A percentile compares a stretch with the other conserved stretches of the same genome.
These are phyloP conservation scores for Aspiorhynchus laticeps DNA, from an alignment of 2,113 vertebrate species.

Conservation along the genomic window DNA sequence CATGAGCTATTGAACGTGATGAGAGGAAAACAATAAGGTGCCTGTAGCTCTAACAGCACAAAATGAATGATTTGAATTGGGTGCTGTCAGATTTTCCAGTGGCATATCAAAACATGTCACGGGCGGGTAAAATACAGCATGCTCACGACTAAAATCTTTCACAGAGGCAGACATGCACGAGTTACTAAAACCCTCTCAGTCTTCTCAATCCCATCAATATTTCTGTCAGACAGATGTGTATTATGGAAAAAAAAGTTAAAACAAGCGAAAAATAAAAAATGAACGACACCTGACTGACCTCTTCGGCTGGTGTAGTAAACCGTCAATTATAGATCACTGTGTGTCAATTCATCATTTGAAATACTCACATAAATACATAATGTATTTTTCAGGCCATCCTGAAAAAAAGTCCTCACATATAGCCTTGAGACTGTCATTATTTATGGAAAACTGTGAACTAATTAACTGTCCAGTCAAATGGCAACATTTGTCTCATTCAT, in stretches of 20 bases:
- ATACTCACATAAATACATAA: constrained; percentile 50
- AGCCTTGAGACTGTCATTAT: constrained; percentile 2
- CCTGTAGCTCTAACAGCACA: constrained; percentile 12
- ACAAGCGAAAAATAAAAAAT: constrained; percentile 58
- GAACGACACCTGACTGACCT: constrained; percentile 52
- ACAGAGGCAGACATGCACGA: constrained; percentile 24
- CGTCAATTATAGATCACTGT: constrained; percentile 58
- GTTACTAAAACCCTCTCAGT: constrained; percentile 8
- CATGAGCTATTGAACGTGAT: constrained; percentile 17
- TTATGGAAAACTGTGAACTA: neutral
- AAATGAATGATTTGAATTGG: constrained; percentile 40
- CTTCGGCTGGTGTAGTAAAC: constrained; percentile 52
- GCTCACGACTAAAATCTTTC: constrained; percentile 29
- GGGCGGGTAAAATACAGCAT: constrained; percentile 32
- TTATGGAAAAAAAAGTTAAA: constrained; percentile 62
- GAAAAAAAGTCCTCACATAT: neutral
- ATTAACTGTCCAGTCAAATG: neutral
- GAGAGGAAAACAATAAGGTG: constrained; percentile 29
- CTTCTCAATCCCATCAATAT: constrained; percentile 48
- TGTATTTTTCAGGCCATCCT: constrained; percentile 34
- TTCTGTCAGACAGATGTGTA: constrained; percentile 59
- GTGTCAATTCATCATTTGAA: constrained; percentile 53
- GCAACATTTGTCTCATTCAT: constrained; percentile 13
- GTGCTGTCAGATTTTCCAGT: constrained; percentile 33
- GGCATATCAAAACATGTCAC: constrained; percentile 45